These are phyloP conservation scores for Drosophila rellima DNA, from an alignment of 2,888 invertebrate species.

Conservation along the genomic window DNA sequence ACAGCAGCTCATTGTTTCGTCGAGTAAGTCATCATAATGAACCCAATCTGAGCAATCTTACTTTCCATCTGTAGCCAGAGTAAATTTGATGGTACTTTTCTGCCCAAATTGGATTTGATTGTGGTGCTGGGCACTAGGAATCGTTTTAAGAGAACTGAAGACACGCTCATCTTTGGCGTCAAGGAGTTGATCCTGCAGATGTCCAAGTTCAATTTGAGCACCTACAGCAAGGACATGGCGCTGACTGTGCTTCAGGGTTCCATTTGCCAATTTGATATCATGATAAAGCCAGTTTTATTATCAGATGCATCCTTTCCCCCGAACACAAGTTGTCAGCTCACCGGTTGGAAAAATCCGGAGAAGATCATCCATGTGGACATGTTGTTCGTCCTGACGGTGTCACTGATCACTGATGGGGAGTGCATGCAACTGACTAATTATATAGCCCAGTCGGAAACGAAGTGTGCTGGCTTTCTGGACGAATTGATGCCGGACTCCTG, in stretches of 20 bases:
- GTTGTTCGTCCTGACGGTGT: not conserved
- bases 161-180: not conserved
- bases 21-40: constrained; percentile 23
- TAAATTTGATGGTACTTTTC: constrained; percentile 19
- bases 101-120: not conserved
- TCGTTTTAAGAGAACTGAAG: constrained; percentile 67
- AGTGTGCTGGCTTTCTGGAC: constrained; percentile 91
- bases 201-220: constrained; percentile 2
- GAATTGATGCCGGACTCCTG: constrained; percentile 90
- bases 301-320: not conserved
- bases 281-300: not conserved
- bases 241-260: constrained; percentile 1
- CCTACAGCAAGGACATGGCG: constrained; percentile 22
- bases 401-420: not conserved
- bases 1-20: constrained; percentile 39
- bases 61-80: constrained; percentile 4
- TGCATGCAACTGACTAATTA: not conserved
- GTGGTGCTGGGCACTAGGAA: constrained; percentile 8
- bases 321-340: constrained; percentile 13
- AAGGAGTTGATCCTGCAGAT: not conserved
- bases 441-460: constrained; percentile 85
- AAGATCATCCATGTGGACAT: not conserved
- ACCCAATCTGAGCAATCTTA: too few species aligned
- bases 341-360: constrained; percentile 13
- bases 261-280: not conserved